Evolutionary conservation across 2,797 vertebrate genomes (phyloP).

Genomic region (Hipposideros larvatus): DNA sequence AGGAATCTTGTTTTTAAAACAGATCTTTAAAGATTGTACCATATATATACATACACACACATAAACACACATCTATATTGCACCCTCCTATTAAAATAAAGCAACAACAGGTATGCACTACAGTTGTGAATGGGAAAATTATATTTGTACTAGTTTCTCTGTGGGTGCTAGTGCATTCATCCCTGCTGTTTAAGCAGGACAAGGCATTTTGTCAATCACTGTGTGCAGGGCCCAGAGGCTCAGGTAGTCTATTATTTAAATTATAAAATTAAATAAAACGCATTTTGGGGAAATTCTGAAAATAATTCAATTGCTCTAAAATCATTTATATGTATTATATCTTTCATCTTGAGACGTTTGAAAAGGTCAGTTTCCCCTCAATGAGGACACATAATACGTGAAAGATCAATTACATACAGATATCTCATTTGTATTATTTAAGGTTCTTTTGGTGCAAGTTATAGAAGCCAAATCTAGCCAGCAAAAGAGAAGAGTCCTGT

Average conservation of each 20-base stretch:
- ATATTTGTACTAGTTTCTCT: not conserved
- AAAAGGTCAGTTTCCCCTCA: not conserved
- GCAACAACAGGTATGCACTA: not conserved
- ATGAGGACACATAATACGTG: not conserved
- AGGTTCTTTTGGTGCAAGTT: not conserved
- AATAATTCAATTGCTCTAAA: slow-evolving; percentile 41
- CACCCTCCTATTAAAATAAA: not conserved
- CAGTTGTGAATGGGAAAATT: not conserved
- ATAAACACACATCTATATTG: not conserved
- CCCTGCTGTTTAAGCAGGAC: not conserved
- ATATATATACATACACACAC: not conserved
- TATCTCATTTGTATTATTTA: not conserved
- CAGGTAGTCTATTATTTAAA: not conserved
- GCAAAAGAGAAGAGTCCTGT: not conserved
- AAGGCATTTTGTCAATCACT: not conserved
- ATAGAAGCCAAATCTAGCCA: not conserved
- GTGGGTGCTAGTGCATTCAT: not conserved
- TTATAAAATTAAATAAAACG: not conserved
- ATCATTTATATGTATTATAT: not conserved
- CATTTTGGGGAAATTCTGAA: not conserved
- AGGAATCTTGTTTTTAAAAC: not conserved
- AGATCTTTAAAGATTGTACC: not conserved
- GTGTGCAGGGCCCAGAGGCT: not conserved
- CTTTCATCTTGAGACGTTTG: not conserved
- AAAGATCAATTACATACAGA: not conserved